Evolutionary conservation across 2,113 vertebrate genomes (phyloP).

Genomic region (Lepus americanus): DNA sequence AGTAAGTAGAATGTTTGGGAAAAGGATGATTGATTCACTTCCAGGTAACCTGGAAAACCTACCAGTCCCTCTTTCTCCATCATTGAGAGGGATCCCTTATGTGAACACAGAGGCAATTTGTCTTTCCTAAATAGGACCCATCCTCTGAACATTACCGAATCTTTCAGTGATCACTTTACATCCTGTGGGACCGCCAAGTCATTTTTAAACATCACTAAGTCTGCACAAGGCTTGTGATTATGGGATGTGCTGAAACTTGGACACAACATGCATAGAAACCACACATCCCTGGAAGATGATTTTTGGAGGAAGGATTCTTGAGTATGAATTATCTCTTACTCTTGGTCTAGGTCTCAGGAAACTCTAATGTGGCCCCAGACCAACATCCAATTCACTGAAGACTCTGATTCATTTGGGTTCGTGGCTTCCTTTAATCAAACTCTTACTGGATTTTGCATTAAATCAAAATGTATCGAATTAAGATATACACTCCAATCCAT

Average conservation of each 20-base stretch:
- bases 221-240: neutral
- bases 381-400: neutral
- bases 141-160: neutral
- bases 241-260: neutral
- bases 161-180: neutral
- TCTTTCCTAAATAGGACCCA: neutral
- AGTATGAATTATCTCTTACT: neutral
- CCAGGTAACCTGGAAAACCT: neutral
- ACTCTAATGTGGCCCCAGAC: neutral
- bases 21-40: neutral
- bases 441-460: slow-evolving; percentile 21
- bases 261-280: neutral
- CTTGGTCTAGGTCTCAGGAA: neutral
- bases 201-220: neutral
- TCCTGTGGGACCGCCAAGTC: neutral
- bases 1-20: neutral
- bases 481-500: neutral
- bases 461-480: slow-evolving; percentile 10
- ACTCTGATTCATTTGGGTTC: neutral
- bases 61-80: neutral
- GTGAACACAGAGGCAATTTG: neutral
- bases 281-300: neutral
- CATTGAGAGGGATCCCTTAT: neutral
- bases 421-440: neutral
- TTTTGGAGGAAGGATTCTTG: neutral